phyloP scores from a whole-genome alignment of 2,888 invertebrate species.

The Caenorhabditis sinica region DNA sequence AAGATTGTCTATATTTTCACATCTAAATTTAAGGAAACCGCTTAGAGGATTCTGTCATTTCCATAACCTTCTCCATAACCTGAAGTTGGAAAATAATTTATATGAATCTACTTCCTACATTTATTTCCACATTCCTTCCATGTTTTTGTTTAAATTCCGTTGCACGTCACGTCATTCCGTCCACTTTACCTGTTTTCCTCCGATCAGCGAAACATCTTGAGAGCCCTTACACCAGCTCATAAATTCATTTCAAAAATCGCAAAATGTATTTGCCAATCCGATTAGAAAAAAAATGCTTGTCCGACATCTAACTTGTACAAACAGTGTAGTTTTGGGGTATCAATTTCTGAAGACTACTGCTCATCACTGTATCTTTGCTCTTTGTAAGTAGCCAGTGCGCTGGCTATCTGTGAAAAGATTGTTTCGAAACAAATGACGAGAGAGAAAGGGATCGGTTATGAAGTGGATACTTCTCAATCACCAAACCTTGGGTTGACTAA shows the following conservation, averaged over 20 bases:
- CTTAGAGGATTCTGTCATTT: neutral
- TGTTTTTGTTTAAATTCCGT: neutral
- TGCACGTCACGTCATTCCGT: conserved; percentile 28
- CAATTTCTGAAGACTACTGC: conserved; percentile 14
- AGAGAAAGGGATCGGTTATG: conserved; percentile 38
- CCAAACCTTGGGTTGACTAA: neutral
- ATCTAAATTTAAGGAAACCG: too few species aligned
- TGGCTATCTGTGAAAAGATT: conserved; percentile 33
- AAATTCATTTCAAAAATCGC: conserved; percentile 41
- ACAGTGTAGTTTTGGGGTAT: conserved; percentile 25
- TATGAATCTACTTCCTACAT: conserved; percentile 8
- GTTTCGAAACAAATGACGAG: conserved; percentile 50
- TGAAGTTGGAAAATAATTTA: too few species aligned
- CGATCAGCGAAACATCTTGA: conserved; percentile 54
- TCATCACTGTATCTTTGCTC: neutral
- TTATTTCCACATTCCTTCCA: neutral
- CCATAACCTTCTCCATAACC: too few species aligned
- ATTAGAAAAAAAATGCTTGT: conserved; percentile 25
- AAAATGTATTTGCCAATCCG: conserved; percentile 43
- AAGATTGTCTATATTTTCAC: neutral
- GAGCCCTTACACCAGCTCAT: conserved; percentile 14
- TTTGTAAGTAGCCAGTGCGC: conserved; percentile 1
- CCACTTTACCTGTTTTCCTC: conserved; percentile 36
- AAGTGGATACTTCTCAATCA: conserved; percentile 60
- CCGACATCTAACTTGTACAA: conserved; percentile 49